Conservation (phyloP, 1,140 invertebrate species). For the Macrobrachium rosenbergii region DNA sequence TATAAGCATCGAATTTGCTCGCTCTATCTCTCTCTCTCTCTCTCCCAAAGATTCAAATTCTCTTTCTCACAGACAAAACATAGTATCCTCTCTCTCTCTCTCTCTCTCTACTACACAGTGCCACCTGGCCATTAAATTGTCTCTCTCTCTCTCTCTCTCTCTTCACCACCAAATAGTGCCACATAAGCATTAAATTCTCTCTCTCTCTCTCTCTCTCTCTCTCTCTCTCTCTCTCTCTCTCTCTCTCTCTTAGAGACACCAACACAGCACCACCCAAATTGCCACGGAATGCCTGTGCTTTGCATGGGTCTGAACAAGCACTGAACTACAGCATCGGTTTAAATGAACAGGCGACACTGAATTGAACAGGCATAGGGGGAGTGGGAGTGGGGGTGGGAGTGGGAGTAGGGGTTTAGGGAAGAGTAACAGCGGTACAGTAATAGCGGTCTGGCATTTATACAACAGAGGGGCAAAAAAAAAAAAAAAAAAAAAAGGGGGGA, state of each 20-base stretch:
- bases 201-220: constrained; percentile 2
- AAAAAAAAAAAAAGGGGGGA: too few species aligned
- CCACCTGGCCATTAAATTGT: background rate
- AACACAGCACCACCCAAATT: background rate
- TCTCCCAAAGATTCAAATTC: background rate
- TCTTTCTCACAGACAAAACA: background rate
- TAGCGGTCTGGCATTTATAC: background rate
- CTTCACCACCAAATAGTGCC: background rate
- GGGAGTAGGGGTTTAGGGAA: background rate
- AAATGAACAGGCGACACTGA: background rate
- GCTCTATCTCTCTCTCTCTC: background rate
- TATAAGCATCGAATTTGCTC: too few species aligned
- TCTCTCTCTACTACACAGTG: background rate
- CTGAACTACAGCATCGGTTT: background rate
- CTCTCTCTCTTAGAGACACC: background rate
- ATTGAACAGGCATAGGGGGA: background rate
- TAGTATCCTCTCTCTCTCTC: background rate
- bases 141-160: constrained; percentile 4
- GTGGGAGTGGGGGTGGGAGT: background rate
- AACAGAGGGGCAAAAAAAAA: background rate
- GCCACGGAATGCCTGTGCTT: background rate
- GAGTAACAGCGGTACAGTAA: background rate
- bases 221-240: constrained; percentile 8
- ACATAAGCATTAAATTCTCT: background rate
- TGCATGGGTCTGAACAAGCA: background rate